A percentile compares a stretch with the other conserved stretches of the same genome.
Conservation (phyloP, 1,140 invertebrate genomes). For the Delia radicum region DNA sequence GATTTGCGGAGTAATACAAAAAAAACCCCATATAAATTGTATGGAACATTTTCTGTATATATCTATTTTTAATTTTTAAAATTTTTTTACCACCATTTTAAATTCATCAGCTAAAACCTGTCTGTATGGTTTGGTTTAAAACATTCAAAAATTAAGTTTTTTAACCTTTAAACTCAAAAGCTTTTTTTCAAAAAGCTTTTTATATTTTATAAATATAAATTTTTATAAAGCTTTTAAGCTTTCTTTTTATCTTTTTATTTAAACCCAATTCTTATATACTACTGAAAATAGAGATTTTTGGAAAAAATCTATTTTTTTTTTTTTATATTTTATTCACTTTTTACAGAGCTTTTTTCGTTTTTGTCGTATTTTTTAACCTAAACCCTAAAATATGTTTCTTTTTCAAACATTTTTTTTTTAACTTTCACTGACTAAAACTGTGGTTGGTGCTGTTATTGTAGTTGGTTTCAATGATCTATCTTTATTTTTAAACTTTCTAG, state of each 20-base stretch:
- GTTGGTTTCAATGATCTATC: neutral
- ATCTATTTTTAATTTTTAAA: no score
- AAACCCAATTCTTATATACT: neutral
- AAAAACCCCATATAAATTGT: no score
- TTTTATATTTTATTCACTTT: neutral
- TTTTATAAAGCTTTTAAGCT: slow-evolving; percentile 7
- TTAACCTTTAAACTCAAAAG: no score
- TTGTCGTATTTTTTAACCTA: neutral
- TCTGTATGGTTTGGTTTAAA: no score
- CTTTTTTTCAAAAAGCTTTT: neutral
- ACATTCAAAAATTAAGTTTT: no score
- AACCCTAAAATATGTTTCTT: no score
- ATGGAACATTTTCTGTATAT: no score
- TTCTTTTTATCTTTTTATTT: neutral
- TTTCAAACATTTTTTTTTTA: neutral
- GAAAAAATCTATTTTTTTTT: neutral
- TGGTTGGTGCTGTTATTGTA: slow-evolving; percentile 25
- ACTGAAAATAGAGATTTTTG: neutral
- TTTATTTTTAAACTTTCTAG: slow-evolving; percentile 27
- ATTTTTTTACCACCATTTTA: no score
- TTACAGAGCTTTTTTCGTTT: slow-evolving; percentile 12
- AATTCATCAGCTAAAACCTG: no score
- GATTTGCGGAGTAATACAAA: no score
- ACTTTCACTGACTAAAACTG: slow-evolving; percentile 20
- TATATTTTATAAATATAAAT: neutral